Evolutionary conservation across 2,888 invertebrate genomes (phyloP), one percentile per base, ranked within the genome.

Genomic region (Parthenolecanium corni): DNA sequence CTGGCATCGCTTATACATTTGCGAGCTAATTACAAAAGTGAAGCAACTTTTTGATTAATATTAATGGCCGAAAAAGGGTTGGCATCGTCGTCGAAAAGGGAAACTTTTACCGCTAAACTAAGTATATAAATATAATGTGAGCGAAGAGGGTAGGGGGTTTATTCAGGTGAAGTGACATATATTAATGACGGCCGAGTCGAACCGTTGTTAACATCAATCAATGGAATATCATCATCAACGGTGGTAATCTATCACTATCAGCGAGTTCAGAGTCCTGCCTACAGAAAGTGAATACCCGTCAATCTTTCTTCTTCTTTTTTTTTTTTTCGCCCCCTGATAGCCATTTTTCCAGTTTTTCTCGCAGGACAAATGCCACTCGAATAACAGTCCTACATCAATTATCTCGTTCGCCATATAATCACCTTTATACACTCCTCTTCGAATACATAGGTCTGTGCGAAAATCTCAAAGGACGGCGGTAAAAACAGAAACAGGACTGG

Each of bases 141-240:
- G 9, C 5, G 31, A 31, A 31, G 31, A 58, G 49, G n/a, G n/a
- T n/a, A n/a, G n/a, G 58, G 58, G 49, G 24, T 49, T 58, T 49
- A 58, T 58, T 58, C 58, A 58, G 58, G 58, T 58, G 58, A 58
- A 58, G 58, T 58, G 58, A 58, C 58, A 58, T 49, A 49, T 58
- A 58, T 58, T 58, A 58, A 58, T 58, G 58, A 58, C 58, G 46
- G 46, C 31, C 21, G 25, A 21, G 58, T 47, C 46, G 36, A 31
- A 16, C 58, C 31, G 58, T 36, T 58, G 47, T 58, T 58, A 58
- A 58, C 58, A 58, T 58, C 58, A 58, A 58, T 58, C 58, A 58
- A 58, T 58, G 58, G 46, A 49, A 49, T 58, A 58, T 58, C 49
- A 47, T 47, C 58, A 58, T 47, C 58, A 21, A 23, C 12, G 23